Evolutionary conservation across 1,140 invertebrate species (phyloP).

Genomic region (Lordiphosa mommai): DNA sequence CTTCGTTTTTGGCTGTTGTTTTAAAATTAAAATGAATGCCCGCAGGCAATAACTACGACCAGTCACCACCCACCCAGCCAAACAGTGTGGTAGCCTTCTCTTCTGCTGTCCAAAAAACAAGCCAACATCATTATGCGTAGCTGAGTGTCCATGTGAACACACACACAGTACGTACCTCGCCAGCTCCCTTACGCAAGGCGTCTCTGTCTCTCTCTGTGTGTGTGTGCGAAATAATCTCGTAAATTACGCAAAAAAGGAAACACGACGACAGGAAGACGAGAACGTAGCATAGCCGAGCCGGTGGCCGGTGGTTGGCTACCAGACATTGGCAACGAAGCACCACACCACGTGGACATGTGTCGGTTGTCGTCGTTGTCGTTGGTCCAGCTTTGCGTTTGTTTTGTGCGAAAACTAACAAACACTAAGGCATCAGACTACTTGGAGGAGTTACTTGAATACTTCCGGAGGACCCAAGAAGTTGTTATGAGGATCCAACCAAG

Average conservation of each 20-base stretch:
- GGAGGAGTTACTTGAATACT: constrained; percentile 11
- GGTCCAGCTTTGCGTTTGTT: constrained; percentile 15
- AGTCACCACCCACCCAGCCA: constrained; percentile 24
- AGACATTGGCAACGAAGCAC: constrained; percentile 40
- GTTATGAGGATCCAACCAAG: no score
- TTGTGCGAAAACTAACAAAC: constrained; percentile 23
- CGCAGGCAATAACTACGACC: constrained; percentile 77
- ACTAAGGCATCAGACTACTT: neutral
- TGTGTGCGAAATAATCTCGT: constrained; percentile 76
- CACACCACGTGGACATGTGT: constrained; percentile 47
- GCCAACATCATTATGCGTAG: constrained; percentile 76
- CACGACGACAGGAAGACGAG: constrained; percentile 23
- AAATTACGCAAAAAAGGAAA: constrained; percentile 76
- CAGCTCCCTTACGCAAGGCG: neutral
- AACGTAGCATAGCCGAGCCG: constrained; percentile 10
- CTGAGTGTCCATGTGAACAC: constrained; percentile 52
- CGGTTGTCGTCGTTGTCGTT: neutral
- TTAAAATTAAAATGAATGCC: constrained; percentile 78
- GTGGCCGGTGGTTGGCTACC: constrained; percentile 58
- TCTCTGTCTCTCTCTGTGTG: constrained; percentile 15
- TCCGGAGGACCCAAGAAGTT: neutral
- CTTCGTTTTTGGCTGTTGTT: constrained; percentile 61
- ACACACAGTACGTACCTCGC: neutral
- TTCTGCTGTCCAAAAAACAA: constrained; percentile 71
- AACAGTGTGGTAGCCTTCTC: constrained; percentile 12